Conservation (phyloP, 1,140 invertebrate species). For the Lamellibrachia luymesi region DNA sequence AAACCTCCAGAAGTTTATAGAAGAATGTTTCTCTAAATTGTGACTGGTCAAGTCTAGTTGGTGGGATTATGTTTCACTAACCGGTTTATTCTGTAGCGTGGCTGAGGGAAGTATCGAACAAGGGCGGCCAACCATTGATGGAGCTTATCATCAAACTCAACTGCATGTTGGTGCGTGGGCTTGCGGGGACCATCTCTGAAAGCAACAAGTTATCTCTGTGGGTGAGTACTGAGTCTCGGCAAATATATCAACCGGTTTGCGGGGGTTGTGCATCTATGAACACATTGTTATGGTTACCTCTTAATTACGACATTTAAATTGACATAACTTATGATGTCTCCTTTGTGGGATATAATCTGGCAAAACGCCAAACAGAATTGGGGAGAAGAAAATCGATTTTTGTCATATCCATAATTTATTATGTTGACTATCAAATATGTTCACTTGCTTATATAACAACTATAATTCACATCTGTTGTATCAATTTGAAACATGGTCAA, state of each 20-base stretch:
- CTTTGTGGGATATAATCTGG: too few species aligned
- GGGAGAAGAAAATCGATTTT: too few species aligned
- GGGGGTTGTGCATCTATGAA: not conserved
- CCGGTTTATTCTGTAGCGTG: not conserved
- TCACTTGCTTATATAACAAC: too few species aligned
- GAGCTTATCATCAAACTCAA: not conserved
- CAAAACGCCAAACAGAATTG: too few species aligned
- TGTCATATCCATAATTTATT: too few species aligned
- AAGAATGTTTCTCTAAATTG: not conserved
- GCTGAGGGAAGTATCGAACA: not conserved
- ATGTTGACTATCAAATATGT: too few species aligned
- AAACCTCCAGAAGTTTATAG: not conserved
- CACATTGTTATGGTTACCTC: not conserved
- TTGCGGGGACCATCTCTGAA: not conserved
- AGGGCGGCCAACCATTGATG: not conserved
- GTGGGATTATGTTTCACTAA: not conserved
- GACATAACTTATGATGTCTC: too few species aligned
- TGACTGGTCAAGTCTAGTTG: not conserved
- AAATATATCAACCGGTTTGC: not conserved
- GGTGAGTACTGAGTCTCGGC: not conserved
- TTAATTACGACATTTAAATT: too few species aligned
- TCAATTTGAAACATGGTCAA: too few species aligned
- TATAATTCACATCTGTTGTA: too few species aligned
- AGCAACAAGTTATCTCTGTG: not conserved
- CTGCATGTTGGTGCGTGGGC: not conserved